Evolutionary conservation across 2,113 vertebrate genomes (phyloP).

Genomic region (Charadrius vociferus): DNA sequence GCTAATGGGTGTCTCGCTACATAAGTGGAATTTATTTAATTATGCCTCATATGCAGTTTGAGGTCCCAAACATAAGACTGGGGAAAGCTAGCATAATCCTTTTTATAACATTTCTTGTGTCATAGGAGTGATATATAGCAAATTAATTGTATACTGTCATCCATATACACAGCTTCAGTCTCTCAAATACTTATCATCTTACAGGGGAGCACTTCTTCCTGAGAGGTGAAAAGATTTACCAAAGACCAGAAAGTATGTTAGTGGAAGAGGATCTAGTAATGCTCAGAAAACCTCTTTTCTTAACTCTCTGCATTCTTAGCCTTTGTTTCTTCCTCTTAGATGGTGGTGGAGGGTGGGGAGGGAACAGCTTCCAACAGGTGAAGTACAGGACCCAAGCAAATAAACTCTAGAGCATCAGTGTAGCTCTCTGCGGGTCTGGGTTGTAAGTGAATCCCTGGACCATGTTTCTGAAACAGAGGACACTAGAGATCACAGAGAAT

Average conservation of each 20-base stretch:
- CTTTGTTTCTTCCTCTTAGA: not conserved
- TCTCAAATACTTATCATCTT: not conserved
- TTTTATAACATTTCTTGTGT: not conserved
- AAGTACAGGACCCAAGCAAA: not conserved
- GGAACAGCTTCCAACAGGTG: not conserved
- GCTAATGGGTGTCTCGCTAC: not conserved
- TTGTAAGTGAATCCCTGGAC: not conserved
- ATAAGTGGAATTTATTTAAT: not conserved
- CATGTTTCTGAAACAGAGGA: not conserved
- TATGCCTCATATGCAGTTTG: not conserved
- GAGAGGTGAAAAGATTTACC: not conserved
- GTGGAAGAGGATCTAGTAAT: not conserved
- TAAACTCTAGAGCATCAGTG: not conserved
- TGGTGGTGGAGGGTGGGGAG: fast-evolving
- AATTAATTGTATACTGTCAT: not conserved
- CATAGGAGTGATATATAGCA: not conserved
- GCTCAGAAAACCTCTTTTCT: not conserved
- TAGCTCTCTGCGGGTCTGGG: not conserved
- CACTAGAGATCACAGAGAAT: not conserved
- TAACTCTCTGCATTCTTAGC: not conserved
- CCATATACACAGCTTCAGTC: not conserved
- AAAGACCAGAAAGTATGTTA: not conserved
- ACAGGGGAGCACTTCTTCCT: not conserved
- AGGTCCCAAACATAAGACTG: not conserved
- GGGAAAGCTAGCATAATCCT: not conserved